These are phyloP conservation scores for Tautogolabrus adspersus DNA, from an alignment of 2,113 vertebrate genomes.

Conservation along the genomic window DNA sequence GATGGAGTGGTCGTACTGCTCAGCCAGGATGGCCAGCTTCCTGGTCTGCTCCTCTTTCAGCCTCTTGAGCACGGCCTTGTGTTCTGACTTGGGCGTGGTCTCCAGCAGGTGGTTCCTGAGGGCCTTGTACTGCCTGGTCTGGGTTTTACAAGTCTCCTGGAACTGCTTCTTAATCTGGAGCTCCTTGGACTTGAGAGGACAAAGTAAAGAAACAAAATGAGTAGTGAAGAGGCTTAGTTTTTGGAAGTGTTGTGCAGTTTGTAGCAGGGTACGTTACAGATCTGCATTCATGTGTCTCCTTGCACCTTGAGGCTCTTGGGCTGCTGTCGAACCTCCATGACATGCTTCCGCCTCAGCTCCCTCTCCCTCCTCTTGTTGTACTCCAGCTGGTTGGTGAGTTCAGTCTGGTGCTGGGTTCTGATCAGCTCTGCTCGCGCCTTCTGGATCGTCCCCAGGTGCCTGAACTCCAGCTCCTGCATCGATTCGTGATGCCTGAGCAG, in stretches of 20 bases:
- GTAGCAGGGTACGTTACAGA: background rate
- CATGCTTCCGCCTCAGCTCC: slow-evolving; percentile 96
- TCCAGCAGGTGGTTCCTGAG: slow-evolving; percentile 97
- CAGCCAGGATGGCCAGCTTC: slow-evolving; percentile 97
- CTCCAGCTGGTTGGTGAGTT: slow-evolving; percentile 99
- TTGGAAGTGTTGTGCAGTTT: background rate
- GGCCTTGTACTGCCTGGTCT: slow-evolving; percentile 98
- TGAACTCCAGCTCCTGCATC: slow-evolving; percentile 99
- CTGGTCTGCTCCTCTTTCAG: slow-evolving; percentile 99
- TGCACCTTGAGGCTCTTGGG: slow-evolving; percentile 97
- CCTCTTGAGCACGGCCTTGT: slow-evolving; percentile 98
- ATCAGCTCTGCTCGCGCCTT: slow-evolving; percentile 96
- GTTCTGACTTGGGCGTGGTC: slow-evolving; percentile 96
- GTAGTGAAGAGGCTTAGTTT: background rate
- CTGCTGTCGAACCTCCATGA: slow-evolving; percentile 98
- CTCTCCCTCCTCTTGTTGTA: slow-evolving; percentile 98
- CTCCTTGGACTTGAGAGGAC: slow-evolving; percentile 87
- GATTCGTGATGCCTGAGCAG: slow-evolving; percentile 97
- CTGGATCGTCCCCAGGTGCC: slow-evolving; percentile 95
- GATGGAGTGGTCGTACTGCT: slow-evolving; percentile 99
- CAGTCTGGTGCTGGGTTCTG: slow-evolving; percentile 96
- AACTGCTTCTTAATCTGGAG: slow-evolving; percentile 94
- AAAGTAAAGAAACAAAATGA: background rate
- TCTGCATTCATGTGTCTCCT: background rate
- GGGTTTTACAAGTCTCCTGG: slow-evolving; percentile 98